Base-by-base conservation (phyloP, 2,113 vertebrate species). In the Abramis brama region DNA sequence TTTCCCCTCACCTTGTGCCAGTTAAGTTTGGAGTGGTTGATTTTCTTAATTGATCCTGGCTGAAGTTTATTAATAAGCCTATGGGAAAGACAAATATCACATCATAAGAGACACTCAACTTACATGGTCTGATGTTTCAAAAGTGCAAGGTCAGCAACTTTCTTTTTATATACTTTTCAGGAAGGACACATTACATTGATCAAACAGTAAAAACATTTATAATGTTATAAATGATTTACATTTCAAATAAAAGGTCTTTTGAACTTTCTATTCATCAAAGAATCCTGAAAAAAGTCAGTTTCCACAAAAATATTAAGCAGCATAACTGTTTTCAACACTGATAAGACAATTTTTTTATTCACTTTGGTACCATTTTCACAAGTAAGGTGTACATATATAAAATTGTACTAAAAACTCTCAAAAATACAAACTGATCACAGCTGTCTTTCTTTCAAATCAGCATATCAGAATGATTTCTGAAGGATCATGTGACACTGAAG, bases 21-120 rank as follows among this genome's bases (percentile, higher is more conserved):
- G 91, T 97, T 97, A 89, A 97, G 92, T 64, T 96, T 95, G 83
- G 96, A 96, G 78, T 96, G 93, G 71, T 96, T 97, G 86, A 96
- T 95, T 93, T 96, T 97, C 95, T 93, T 96, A 90, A 97, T 90
- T 21, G 96, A 95, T 90, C 96, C 96, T 64, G 96, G 96, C 86
- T 96, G 95, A 21, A 97, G 94, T 88, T 96, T 97, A 92, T 97
- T 97, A 96, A 96, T 90, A 93, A 97, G 88, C 71, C 89, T 91
- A 50, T 36, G 87, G 95, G 45, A 86, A 88, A 84, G 11, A 79
- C 30, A 82, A 66, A 55, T 27, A 79, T 27, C 30, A 79, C 79
- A 80, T 23, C 55, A 11, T 15, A 8, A 12, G 12, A n/a, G 33
- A 60, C 10, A 60, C 33, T 78, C 27, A 79, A 43, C n/a, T 64